Percentiles rank a stretch among this genome's conserved stretches.
Evolutionary conservation across 1,140 invertebrate genomes (phyloP).

Genomic region (Drosophila auraria): DNA sequence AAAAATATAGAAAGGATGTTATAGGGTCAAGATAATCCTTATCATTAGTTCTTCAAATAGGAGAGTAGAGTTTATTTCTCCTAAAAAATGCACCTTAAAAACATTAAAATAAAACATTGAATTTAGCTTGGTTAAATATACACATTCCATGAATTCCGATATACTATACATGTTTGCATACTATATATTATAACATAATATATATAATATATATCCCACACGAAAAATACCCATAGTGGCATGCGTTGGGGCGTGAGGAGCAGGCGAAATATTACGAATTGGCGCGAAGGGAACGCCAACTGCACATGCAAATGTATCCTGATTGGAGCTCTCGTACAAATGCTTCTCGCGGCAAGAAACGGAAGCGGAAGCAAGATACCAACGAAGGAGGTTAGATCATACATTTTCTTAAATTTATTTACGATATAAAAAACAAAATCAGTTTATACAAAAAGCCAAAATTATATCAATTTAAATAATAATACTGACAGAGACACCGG

Average conservation of each 20-base stretch:
- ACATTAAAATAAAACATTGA: slow-evolving; percentile 18
- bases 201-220: slow-evolving; percentile 34
- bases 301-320: slow-evolving; percentile 99
- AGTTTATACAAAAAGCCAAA: slow-evolving; percentile 37
- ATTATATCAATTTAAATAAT: slow-evolving; percentile 16
- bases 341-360: slow-evolving; percentile 99
- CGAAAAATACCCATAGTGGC: slow-evolving; percentile 90
- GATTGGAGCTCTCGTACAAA: slow-evolving; percentile 99
- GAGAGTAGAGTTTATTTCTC: neutral
- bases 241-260: slow-evolving; percentile 98
- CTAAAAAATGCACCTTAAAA: neutral
- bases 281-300: slow-evolving; percentile 98
- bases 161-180: slow-evolving; percentile 29
- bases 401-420: slow-evolving; percentile 62
- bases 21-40: neutral
- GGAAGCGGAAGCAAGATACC: slow-evolving; percentile 99
- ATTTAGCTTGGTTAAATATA: slow-evolving; percentile 13
- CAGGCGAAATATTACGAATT: slow-evolving; percentile 99
- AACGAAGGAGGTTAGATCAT: slow-evolving; percentile 93
- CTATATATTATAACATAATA: slow-evolving; percentile 45
- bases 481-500: slow-evolving; percentile 11
- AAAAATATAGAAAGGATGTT: neutral
- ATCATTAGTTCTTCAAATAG: neutral
- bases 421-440: slow-evolving; percentile 36
- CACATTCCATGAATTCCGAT: slow-evolving; percentile 16